A percentile compares a stretch with the other conserved stretches of the same genome.
Evolutionary conservation across 2,113 vertebrate genomes (phyloP).

Genomic region (Myrmophylax atrothorax): DNA sequence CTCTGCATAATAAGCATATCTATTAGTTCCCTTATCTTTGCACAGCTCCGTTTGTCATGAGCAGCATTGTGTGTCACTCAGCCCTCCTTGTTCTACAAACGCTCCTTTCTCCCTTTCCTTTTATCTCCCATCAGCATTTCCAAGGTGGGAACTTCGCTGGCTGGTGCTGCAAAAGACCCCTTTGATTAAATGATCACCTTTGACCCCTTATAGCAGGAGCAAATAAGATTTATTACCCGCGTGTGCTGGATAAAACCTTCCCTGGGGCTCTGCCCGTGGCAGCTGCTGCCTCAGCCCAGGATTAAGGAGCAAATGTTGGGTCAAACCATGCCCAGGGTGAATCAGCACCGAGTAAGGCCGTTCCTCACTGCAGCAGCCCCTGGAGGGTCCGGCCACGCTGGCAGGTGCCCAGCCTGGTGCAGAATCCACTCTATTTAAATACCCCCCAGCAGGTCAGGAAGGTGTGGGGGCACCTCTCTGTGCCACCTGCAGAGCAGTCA

Average conservation of each 20-base stretch:
- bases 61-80: slow-evolving; percentile 44
- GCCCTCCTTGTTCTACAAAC: slow-evolving; percentile 34
- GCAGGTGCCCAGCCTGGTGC: background rate
- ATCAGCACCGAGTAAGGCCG: background rate
- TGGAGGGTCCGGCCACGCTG: fast-evolving
- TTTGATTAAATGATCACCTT: background rate
- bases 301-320: background rate
- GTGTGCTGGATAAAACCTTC: background rate
- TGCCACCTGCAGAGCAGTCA: background rate
- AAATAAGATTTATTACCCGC: fast-evolving
- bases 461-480: fast-evolving
- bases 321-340: fast-evolving
- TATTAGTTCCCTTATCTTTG: slow-evolving; percentile 36
- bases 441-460: fast-evolving
- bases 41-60: slow-evolving; percentile 36
- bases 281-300: background rate
- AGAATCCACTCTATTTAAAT: fast-evolving
- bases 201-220: background rate
- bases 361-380: fast-evolving
- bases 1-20: slow-evolving; percentile 32
- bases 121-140: background rate
- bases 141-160: background rate
- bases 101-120: background rate
- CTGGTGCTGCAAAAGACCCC: background rate
- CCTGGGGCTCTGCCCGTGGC: background rate